These are phyloP conservation scores for Selene dorsalis DNA, from an alignment of 2,797 vertebrate genomes.

Conservation along the genomic window DNA sequence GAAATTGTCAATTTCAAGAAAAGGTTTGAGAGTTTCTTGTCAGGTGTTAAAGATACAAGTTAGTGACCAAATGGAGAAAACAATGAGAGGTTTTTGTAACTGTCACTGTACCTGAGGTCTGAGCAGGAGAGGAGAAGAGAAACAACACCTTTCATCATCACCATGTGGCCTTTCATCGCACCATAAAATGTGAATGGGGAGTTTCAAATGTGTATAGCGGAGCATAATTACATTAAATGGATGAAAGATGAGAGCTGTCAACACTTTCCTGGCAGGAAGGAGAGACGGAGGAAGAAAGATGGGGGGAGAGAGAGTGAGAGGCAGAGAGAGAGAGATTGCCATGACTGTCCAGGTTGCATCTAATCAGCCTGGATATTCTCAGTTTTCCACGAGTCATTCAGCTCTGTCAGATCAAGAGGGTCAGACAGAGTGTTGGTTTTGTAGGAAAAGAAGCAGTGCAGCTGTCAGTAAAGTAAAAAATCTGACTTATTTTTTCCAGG, in stretches of 20 bases:
- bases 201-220: conserved; percentile 46
- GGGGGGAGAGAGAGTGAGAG: background rate
- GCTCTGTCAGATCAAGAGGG: background rate
- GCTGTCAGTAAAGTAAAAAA: background rate
- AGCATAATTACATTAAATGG: conserved; percentile 64
- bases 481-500: no score
- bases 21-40: background rate
- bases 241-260: conserved; percentile 70
- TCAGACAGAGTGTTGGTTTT: no score
- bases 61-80: background rate
- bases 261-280: conserved; percentile 62
- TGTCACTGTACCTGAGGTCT: conserved; percentile 13
- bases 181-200: conserved; percentile 59
- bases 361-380: no score
- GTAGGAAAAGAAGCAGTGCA: background rate
- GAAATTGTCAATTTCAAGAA: no score
- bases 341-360: conserved; percentile 23
- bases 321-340: conserved; percentile 26
- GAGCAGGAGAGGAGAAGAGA: conserved; percentile 23
- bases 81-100: background rate
- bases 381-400: background rate
- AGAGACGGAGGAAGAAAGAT: conserved; percentile 23
- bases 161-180: conserved; percentile 35
- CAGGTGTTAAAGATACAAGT: background rate
- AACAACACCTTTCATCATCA: conserved; percentile 16